Evolutionary conservation across 2,113 vertebrate species (phyloP).

Genomic region (Alces alces): DNA sequence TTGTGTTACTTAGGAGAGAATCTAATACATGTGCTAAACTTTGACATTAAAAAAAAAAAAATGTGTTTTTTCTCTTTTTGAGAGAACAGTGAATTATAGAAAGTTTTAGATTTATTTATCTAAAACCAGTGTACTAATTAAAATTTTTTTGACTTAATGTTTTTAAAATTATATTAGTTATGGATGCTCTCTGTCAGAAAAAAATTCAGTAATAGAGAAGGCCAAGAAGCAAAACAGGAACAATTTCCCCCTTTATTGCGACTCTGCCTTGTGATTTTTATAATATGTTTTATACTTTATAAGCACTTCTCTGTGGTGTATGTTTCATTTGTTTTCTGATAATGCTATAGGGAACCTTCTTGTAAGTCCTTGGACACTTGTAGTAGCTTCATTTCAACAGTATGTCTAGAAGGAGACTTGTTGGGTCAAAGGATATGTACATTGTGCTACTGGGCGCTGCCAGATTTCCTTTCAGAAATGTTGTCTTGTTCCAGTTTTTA

Average conservation of each 20-base stretch:
- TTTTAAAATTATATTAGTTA: slow-evolving; percentile 23
- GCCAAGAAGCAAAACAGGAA: neutral
- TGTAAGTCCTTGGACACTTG: neutral
- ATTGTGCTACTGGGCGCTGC: neutral
- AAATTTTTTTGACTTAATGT: slow-evolving; percentile 2
- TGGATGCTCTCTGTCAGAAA: neutral
- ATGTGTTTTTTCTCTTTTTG: neutral
- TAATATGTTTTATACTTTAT: neutral
- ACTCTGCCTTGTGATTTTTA: neutral
- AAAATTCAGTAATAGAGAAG: neutral
- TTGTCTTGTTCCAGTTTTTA: neutral
- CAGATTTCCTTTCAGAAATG: neutral
- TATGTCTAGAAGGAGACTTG: neutral
- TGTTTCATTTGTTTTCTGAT: neutral
- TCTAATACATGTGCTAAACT: slow-evolving; percentile 24
- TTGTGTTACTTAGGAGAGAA: slow-evolving; percentile 69
- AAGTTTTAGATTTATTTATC: neutral
- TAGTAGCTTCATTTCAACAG: neutral
- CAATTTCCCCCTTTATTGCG: neutral
- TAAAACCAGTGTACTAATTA: neutral
- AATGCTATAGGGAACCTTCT: neutral
- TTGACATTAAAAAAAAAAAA: slow-evolving; percentile 32
- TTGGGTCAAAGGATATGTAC: neutral
- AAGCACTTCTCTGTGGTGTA: neutral
- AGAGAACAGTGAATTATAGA: neutral